Base-by-base conservation (phyloP, 2,888 invertebrate species). In the Epinotia demarniana region DNA sequence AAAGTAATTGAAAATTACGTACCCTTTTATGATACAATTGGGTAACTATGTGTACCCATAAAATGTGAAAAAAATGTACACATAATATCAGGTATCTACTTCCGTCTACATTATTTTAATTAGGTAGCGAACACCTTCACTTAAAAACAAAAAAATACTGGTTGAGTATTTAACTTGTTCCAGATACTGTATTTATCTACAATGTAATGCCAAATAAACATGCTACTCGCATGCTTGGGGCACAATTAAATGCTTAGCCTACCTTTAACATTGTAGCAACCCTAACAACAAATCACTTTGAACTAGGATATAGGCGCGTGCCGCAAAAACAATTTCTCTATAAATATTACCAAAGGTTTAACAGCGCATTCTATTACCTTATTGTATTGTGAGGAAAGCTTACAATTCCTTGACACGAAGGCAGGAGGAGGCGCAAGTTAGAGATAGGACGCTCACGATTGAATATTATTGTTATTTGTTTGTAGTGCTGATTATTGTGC, bases 381-480 rank as follows among this genome's bases (percentile, higher is more conserved):
- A 84, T 73, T 0, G 0, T 13, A 2, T 16, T 3, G 8, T 16
- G 0, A 0, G 9, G 80, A 86, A 78, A 77, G 80, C 76, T 78
- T 12, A 79, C 67, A 57, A 55, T 76, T 13, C 18, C 13, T 70
- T 70, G 63, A 70, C 58, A 46, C 61, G 5, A 12, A 61, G 18
- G 58, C 61, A 77, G 55, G 67, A 64, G n/a, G 64, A 55, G 8
- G 60, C 72, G 62, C 76, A 77, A 67, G 77, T 77, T 73, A 75
- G 78, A 84, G 83, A 87, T 86, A 86, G 85, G 80, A 81, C 82
- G 82, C 86, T 90, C 89, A 90, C 90, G 90, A 88, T 88, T 84
- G 81, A 84, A 87, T 86, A 86, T 87, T 87, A 86, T 88, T 86
- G 85, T 87, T 88, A 83, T 89, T 88, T 89, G 89, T 91, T 91